Conservation (phyloP, 2,113 vertebrate species). For the Melanocharis versteri region DNA sequence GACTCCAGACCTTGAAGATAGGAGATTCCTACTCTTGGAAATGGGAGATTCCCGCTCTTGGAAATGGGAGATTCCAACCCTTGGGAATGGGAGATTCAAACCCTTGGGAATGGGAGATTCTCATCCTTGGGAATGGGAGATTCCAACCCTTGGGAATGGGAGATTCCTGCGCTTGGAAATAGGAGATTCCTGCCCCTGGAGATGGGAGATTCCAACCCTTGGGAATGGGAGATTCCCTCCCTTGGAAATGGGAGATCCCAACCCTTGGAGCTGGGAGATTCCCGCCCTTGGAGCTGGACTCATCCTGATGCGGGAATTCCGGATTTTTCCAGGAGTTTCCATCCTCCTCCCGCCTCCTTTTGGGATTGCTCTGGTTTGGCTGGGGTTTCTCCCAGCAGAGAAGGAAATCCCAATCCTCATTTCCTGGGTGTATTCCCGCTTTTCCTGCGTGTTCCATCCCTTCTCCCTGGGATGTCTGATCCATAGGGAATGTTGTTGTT, state of each 20-base stretch:
- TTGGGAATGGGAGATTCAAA: too few species aligned
- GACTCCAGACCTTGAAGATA: too few species aligned
- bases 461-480: neutral
- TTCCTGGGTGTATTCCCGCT: neutral
- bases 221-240: too few species aligned
- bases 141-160: too few species aligned
- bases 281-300: neutral
- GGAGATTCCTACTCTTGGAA: too few species aligned
- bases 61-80: too few species aligned
- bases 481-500: neutral
- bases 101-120: too few species aligned
- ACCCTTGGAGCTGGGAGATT: neutral
- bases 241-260: neutral
- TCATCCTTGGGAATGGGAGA: too few species aligned
- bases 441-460: neutral
- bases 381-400: neutral
- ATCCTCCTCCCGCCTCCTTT: neutral
- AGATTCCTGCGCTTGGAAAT: too few species aligned
- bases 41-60: too few species aligned
- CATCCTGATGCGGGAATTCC: accelerated
- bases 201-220: neutral
- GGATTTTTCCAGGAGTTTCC: neutral
- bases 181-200: too few species aligned
- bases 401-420: neutral
- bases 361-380: neutral